phyloP scores from a whole-genome alignment of 2,797 vertebrate genomes.

The Oreortyx pictus region DNA sequence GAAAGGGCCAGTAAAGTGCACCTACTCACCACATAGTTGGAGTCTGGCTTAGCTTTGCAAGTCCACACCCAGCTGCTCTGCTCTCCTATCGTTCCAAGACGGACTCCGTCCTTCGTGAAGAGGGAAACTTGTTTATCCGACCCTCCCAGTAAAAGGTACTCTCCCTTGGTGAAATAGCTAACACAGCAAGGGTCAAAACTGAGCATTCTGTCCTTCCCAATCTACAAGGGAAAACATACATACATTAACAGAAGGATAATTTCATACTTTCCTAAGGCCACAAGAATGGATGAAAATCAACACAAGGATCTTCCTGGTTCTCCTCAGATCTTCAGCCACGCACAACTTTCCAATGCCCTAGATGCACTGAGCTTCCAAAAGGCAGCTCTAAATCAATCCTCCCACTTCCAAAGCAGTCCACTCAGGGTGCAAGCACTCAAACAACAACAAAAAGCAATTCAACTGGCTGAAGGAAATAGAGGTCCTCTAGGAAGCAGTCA shows the following conservation, averaged over 20 bases:
- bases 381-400: not conserved
- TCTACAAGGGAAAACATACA: conserved; percentile 75
- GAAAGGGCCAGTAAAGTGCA: not conserved
- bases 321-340: not conserved
- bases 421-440: not conserved
- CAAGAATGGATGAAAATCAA: not conserved
- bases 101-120: conserved; percentile 95
- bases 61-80: conserved; percentile 97
- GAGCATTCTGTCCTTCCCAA: conserved; percentile 92
- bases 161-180: conserved; percentile 97
- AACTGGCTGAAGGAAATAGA: not conserved
- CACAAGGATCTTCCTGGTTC: not conserved
- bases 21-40: conserved; percentile 94
- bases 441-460: not conserved
- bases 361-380: not conserved
- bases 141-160: conserved; percentile 94
- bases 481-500: not conserved
- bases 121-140: conserved; percentile 96
- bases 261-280: not conserved
- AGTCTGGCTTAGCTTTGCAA: conserved; percentile 94
- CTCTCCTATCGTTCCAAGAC: conserved; percentile 90
- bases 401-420: not conserved
- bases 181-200: conserved; percentile 96
- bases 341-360: not conserved
- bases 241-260: conserved; percentile 15